phyloP scores from a whole-genome alignment of 2,113 vertebrate genomes.

The Myrmecophaga tridactyla region DNA sequence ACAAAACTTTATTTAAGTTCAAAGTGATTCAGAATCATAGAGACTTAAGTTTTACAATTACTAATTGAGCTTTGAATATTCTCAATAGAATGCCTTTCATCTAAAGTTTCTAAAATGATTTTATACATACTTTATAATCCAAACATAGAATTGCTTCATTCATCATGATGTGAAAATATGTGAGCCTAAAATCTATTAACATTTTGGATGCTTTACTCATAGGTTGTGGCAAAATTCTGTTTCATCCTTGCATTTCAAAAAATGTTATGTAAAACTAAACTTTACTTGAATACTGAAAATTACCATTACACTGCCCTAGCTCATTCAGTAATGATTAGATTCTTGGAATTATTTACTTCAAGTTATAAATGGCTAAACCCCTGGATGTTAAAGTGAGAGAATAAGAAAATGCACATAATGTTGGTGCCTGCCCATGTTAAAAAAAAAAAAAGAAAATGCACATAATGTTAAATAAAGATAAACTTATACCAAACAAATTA shows the following conservation, averaged over 20 bases:
- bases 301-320: not conserved
- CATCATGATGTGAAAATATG: not conserved
- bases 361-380: not conserved
- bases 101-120: not conserved
- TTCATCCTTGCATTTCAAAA: not conserved
- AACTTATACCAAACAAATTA: not conserved
- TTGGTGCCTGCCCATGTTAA: no score
- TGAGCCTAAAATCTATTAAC: not conserved
- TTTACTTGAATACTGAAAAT: conserved; percentile 33
- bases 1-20: conserved; percentile 9
- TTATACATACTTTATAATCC: not conserved
- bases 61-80: not conserved
- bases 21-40: not conserved
- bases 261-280: conserved; percentile 6
- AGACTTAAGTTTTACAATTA: not conserved
- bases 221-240: not conserved
- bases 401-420: not conserved
- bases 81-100: not conserved
- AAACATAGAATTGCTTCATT: not conserved
- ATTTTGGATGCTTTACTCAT: conserved; percentile 12
- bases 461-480: not conserved
- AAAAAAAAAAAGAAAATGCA: not conserved
- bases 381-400: not conserved
- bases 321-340: not conserved
- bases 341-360: not conserved